Evolutionary conservation across 2,888 invertebrate species (phyloP), one percentile per base, ranked within the genome.

Genomic region (Campoplex nolae): DNA sequence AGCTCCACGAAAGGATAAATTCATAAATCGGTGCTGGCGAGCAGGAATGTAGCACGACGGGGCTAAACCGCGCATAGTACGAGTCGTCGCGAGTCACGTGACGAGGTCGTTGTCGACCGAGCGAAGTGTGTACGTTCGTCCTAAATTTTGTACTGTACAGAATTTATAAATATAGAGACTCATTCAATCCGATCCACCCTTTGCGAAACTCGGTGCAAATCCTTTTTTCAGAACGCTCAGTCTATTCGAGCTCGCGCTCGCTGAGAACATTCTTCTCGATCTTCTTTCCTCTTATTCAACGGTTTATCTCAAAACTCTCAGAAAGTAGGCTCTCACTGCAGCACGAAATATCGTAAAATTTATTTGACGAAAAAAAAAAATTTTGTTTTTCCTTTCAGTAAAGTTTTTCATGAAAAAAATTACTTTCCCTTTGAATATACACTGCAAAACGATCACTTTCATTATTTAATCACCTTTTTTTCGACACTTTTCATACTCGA

Each of bases 21-120:
- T 73, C 28, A 71, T 32, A 71, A 80, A 71, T 70, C 38, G 56
- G 18, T 76, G 42, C n/a, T 71, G 23, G 23, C 23, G 32, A 71
- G 8, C 62, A 42, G 51, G 54, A 87, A 84, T 84, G 70, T 88
- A 87, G 88, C 65, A 85, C 88, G 86, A 76, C 70, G 80, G 78
- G 84, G 86, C 67, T 73, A 71, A 70, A 76, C 85, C 86, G 88
- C 88, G 88, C 87, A 89, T 83, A 89, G 89, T 71, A 88, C 82
- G 88, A 89, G 76, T 62, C 62, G 62, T 62, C 32, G 88, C 85
- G 62, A 88, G 88, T 91, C 91, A 90, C 91, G 91, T 90, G 88
- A 89, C 54, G 87, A 62, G 62, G 32, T 62, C 62, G 62, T 79
- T 51, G 82, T 38, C 74, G 80, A 89, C 87, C 88, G 85, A 87